A percentile compares a stretch with the other conserved stretches of the same genome.
These are phyloP conservation scores for Acheta domesticus DNA, from an alignment of 2,888 invertebrate species.

Conservation along the genomic window DNA sequence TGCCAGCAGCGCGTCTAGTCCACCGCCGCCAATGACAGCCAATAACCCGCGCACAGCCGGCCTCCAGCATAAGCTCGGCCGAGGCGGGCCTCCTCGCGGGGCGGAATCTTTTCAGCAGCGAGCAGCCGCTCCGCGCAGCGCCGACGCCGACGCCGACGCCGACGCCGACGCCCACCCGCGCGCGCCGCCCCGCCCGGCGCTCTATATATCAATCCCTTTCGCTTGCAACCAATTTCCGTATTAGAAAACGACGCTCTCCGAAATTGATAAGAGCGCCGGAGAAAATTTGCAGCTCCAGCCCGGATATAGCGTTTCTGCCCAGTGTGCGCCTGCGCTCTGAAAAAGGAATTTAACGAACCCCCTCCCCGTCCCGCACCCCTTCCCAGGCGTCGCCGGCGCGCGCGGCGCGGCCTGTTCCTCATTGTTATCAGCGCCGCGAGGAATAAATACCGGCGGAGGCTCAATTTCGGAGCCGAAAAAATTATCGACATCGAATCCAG, in stretches of 20 bases:
- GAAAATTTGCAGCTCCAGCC: constrained; percentile 7
- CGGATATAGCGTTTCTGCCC: constrained; percentile 18
- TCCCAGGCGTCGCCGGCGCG: neutral
- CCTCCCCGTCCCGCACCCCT: neutral
- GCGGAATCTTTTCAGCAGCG: no score
- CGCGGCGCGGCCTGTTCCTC: neutral
- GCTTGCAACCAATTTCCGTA: constrained; percentile 9
- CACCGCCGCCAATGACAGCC: no score
- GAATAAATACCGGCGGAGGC: neutral
- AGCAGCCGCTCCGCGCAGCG: no score
- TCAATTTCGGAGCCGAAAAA: neutral
- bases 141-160: neutral
- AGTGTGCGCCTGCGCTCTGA: neutral
- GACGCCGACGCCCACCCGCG: neutral
- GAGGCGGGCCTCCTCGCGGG: no score
- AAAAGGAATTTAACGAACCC: constrained; percentile 18
- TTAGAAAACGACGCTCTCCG: constrained; percentile 7
- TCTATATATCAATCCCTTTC: constrained; percentile 18
- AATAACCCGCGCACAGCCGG: no score
- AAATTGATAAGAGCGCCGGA: constrained; percentile 2
- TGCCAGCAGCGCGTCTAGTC: no score
- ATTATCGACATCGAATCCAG: neutral
- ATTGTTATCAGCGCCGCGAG: neutral
- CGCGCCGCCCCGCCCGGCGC: neutral
- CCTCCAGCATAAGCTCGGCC: no score